These are phyloP conservation scores for Phocides pigmalion DNA, from an alignment of 1,140 invertebrate genomes.

Conservation along the genomic window DNA sequence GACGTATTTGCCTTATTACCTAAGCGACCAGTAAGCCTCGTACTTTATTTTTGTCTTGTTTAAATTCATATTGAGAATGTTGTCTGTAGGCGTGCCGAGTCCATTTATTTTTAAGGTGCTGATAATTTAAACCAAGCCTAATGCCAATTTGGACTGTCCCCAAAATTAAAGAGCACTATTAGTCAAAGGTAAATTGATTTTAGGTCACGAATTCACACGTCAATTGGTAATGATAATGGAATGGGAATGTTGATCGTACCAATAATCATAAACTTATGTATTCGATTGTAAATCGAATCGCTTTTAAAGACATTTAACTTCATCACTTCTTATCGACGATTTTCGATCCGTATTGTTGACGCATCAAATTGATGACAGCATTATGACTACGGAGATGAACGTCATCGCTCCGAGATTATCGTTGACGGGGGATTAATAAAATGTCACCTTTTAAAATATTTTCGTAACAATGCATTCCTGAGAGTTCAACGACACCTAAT, in stretches of 20 bases:
- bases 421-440: slow-evolving; percentile 38
- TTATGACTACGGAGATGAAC: slow-evolving; percentile 16
- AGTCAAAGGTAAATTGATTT: not conserved
- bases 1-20: slow-evolving; percentile 67
- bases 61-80: slow-evolving; percentile 7
- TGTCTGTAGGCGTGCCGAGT: slow-evolving; percentile 6
- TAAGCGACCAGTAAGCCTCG: slow-evolving; percentile 41
- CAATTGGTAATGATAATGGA: not conserved
- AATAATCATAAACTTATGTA: not conserved
- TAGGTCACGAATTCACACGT: not conserved
- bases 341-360: slow-evolving; percentile 2
- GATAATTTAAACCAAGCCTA: not conserved
- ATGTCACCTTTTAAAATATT: slow-evolving; percentile 27
- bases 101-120: slow-evolving; percentile 10
- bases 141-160: slow-evolving; percentile 5
- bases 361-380: slow-evolving; percentile 15
- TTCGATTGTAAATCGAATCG: no score
- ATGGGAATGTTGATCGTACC: slow-evolving; percentile 10
- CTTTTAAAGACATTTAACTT: not conserved
- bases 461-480: slow-evolving; percentile 37
- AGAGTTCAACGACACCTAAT: slow-evolving; percentile 53
- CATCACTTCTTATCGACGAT: slow-evolving; percentile 1
- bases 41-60: slow-evolving; percentile 24
- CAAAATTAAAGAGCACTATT: slow-evolving; percentile 6
- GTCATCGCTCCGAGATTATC: slow-evolving; percentile 38